These are phyloP conservation scores for Ellobius talpinus DNA, from an alignment of 2,113 vertebrate species.

Conservation along the genomic window DNA sequence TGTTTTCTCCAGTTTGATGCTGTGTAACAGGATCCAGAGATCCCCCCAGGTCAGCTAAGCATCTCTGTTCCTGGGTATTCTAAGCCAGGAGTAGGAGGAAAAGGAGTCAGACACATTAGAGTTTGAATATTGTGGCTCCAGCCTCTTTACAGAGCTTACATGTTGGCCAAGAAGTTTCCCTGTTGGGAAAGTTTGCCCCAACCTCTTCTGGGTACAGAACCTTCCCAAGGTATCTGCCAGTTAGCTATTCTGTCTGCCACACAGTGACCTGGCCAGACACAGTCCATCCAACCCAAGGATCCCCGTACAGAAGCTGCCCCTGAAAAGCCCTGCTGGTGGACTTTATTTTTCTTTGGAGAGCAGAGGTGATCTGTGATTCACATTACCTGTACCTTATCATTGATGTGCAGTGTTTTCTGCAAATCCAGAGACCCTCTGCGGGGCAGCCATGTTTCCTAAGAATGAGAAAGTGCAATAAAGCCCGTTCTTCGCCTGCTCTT, in stretches of 20 bases:
- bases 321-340: neutral
- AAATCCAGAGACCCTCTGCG: slow-evolving; percentile 25
- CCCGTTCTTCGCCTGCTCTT: neutral
- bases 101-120: neutral
- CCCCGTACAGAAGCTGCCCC: neutral
- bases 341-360: neutral
- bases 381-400: neutral
- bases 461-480: slow-evolving; percentile 65
- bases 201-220: neutral
- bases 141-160: slow-evolving; percentile 35
- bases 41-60: neutral
- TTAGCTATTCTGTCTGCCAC: neutral
- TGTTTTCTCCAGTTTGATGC: slow-evolving; percentile 60
- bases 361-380: neutral
- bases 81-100: neutral
- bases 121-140: neutral
- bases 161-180: slow-evolving; percentile 36
- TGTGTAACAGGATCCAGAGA: neutral
- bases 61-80: neutral
- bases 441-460: slow-evolving; percentile 39
- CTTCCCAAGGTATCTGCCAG: neutral
- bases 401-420: slow-evolving; percentile 12
- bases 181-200: neutral
- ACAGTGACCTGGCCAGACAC: neutral
- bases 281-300: neutral